A percentile compares a stretch with the other conserved stretches of the same genome.
phyloP scores from a whole-genome alignment of 2,113 vertebrate genomes.

The Paralichthys olivaceus region DNA sequence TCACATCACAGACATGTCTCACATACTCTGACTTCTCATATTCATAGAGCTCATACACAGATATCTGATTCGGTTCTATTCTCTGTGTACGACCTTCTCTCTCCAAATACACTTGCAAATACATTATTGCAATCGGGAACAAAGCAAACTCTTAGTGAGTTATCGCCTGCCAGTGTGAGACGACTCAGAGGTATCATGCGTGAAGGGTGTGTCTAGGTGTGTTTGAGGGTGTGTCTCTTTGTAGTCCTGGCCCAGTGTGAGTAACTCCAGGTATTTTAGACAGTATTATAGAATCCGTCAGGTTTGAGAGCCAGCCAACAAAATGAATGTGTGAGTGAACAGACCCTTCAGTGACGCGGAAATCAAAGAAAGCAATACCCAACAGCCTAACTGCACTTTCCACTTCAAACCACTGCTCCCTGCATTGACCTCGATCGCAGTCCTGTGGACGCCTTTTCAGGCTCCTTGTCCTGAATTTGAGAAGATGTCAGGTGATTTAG shows the following conservation, averaged over 20 bases:
- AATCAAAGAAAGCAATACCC: no score
- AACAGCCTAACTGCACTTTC: slow-evolving; percentile 5
- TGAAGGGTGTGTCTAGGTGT: not conserved
- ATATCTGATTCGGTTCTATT: not conserved
- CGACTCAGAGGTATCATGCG: not conserved
- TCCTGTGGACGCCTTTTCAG: not conserved
- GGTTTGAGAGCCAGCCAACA: not conserved
- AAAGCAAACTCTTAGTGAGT: not conserved
- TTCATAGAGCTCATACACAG: not conserved
- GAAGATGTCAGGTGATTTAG: no score
- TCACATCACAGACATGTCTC: not conserved
- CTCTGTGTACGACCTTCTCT: not conserved
- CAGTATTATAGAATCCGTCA: not conserved
- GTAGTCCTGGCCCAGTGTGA: not conserved
- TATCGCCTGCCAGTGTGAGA: not conserved
- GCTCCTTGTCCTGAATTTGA: no score
- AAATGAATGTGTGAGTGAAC: no score
- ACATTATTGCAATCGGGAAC: not conserved
- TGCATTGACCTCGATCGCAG: not conserved
- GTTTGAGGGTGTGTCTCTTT: not conserved
- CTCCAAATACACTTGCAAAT: not conserved
- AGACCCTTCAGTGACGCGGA: no score
- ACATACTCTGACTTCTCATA: slow-evolving; percentile 9
- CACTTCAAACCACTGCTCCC: slow-evolving; percentile 7
- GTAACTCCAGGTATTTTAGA: not conserved